phyloP scores from a whole-genome alignment of 2,888 invertebrate genomes.

The Lepidocyrtinus sp. region DNA sequence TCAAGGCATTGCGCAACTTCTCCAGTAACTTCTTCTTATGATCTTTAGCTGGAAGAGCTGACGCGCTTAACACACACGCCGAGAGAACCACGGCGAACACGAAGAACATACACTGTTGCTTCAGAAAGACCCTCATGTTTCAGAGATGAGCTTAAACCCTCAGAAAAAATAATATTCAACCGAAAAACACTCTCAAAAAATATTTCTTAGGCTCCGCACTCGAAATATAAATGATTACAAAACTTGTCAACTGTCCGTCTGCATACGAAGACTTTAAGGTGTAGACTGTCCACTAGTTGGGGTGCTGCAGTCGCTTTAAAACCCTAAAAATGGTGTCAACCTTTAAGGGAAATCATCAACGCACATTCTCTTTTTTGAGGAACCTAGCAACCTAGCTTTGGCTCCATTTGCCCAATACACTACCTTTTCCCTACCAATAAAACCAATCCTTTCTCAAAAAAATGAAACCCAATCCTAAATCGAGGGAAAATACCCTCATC shows the following conservation, averaged over 20 bases:
- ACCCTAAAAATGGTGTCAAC: slow-evolving; percentile 52
- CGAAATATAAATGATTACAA: no score
- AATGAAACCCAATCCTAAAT: background rate
- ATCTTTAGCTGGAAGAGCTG: slow-evolving; percentile 51
- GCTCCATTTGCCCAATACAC: slow-evolving; percentile 12
- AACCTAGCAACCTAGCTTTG: background rate
- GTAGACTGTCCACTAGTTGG: slow-evolving; percentile 47
- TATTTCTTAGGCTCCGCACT: no score
- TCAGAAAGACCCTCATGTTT: slow-evolving; percentile 37
- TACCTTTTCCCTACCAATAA: background rate
- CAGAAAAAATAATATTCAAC: no score
- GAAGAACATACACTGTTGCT: slow-evolving; percentile 34
- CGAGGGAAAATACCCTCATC: background rate
- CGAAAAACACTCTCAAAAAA: background rate
- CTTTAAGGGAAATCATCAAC: background rate
- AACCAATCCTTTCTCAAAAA: slow-evolving; percentile 3
- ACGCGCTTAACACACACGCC: slow-evolving; percentile 41
- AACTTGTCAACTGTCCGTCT: slow-evolving; percentile 34
- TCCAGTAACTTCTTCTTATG: slow-evolving; percentile 60
- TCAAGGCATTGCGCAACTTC: slow-evolving; percentile 52
- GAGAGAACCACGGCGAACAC: slow-evolving; percentile 38
- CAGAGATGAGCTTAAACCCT: no score
- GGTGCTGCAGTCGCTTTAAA: slow-evolving; percentile 51
- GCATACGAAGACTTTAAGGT: slow-evolving; percentile 36
- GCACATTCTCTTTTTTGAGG: slow-evolving; percentile 22